Evolutionary conservation across 2,888 invertebrate genomes (phyloP), one percentile per base, ranked within the genome.

Genomic region (Orthosia cruda): DNA sequence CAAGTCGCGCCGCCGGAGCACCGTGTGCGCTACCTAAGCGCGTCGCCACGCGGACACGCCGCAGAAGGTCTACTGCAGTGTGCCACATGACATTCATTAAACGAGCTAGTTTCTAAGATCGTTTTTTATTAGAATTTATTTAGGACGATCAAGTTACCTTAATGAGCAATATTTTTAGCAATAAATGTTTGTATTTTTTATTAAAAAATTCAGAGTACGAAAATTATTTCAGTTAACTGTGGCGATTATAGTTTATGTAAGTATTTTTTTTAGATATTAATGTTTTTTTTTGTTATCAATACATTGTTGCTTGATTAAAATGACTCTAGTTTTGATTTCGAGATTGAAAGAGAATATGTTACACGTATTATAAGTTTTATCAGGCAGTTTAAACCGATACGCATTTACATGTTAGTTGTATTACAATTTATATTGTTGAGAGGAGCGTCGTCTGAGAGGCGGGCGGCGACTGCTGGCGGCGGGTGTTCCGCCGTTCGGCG

Each of bases 401-500:
- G 40, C 54, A 68, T 80, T 85, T 64, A 62, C 69, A 58, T 61
- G 58, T 76, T 52, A 67, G 66, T 76, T 69, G 77, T 45, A 85
- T 82, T 69, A 62, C 72, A 68, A 72, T 83, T 59, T 71, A 83
- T 83, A 71, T 82, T 83, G 82, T 77, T 77, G 71, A 83, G 72
- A 54, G 40, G 77, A 18, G 57, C 16, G 66, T 26, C 71, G 32
- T 7, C 63, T 54, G 59, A 75, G 81, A 47, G 58, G 40, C 15
- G 69, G 58, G 12, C 12, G 61, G 66, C 40, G 32, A 7, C 32
- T 32, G 75, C 76, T 81, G 58, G 45, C 4, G 26, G 15, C 0
- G 3, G 7, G 61, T 45, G 45, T 0, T 12, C 68, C 32, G 15
- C 52, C 61, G 40, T 7, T 40, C 9, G 9, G 9, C 40, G 40